Evolutionary conservation across 2,113 vertebrate genomes (phyloP), one percentile per base, ranked within the genome.

Genomic region (Saguinus midas): DNA sequence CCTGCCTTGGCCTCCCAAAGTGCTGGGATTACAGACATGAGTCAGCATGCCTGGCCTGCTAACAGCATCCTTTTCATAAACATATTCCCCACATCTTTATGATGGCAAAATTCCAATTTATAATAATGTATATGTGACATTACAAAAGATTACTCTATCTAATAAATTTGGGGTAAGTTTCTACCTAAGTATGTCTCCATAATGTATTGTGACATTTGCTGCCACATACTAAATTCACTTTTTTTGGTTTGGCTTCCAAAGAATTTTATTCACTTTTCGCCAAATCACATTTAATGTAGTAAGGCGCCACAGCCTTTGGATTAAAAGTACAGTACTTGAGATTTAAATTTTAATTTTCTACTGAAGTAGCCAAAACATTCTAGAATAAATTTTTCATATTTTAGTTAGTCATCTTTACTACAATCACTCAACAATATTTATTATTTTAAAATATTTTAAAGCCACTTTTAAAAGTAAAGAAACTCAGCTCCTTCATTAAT

Each of bases 201-300:
- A 66, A 94, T 81, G 72, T 52, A 78, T 21, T 87, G 13, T 96
- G 84, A 95, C 29, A 97, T 90, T 95, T 94, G 75, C 45, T 95
- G 29, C 29, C 57, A 82, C 29, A 79, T 93, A 79, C 58, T 91
- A 83, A 82, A 68, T 86, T 92, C 40, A 86, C 40, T 89, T 78
- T 94, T 90, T 90, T 57, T 10, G n/a, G 40, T 96, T 75, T 87
- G 66, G 12, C 50, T 97, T 95, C 70, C 45, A 70, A 90, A 96
- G 91, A 94, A 86, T 75, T 85, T 25, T 78, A 92, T 45, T 84
- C 27, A 16, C 11, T 45, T 94, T 90, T 78, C 14, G 87, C 45
- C 90, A 72, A 95, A 78, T 80, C 18, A 1, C 78, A 73, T 83
- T 73, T 91, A 84, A 79, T 43, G 14, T 92, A 73, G 37, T 78